These are phyloP conservation scores for Helicoverpa zea DNA, from an alignment of 1,140 invertebrate species.

Conservation along the genomic window DNA sequence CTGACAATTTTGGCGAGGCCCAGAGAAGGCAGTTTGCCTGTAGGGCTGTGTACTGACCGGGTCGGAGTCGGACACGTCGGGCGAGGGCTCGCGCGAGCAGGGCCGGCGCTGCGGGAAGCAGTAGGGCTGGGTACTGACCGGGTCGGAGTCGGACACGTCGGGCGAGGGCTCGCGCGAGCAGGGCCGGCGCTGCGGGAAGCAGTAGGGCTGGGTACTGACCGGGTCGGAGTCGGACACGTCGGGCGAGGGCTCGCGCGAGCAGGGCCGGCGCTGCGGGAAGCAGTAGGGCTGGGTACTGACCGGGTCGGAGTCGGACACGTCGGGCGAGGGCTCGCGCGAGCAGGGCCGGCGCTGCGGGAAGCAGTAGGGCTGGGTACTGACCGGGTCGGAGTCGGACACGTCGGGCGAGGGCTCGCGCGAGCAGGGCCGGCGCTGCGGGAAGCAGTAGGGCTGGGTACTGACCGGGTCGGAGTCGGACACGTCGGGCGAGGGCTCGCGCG, in stretches of 20 bases:
- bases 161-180: slow-evolving; percentile 41
- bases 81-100: background rate
- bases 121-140: slow-evolving; percentile 50
- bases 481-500: slow-evolving; percentile 48
- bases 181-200: slow-evolving; percentile 70
- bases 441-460: slow-evolving; percentile 10
- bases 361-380: slow-evolving; percentile 1
- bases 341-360: background rate
- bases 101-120: no score
- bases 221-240: slow-evolving; percentile 64
- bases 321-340: background rate
- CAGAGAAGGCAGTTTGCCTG: no score
- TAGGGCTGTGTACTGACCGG: no score
- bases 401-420: background rate
- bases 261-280: slow-evolving; percentile 67
- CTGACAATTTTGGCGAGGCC: no score
- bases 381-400: no score
- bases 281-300: slow-evolving; percentile 53
- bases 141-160: slow-evolving; percentile 64
- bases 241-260: slow-evolving; percentile 42
- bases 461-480: slow-evolving; percentile 67
- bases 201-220: slow-evolving; percentile 56
- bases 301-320: no score
- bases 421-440: background rate
- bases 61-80: no score